These are phyloP conservation scores for Dolichotis patagonum DNA, from an alignment of 2,113 vertebrate genomes.

Conservation along the genomic window DNA sequence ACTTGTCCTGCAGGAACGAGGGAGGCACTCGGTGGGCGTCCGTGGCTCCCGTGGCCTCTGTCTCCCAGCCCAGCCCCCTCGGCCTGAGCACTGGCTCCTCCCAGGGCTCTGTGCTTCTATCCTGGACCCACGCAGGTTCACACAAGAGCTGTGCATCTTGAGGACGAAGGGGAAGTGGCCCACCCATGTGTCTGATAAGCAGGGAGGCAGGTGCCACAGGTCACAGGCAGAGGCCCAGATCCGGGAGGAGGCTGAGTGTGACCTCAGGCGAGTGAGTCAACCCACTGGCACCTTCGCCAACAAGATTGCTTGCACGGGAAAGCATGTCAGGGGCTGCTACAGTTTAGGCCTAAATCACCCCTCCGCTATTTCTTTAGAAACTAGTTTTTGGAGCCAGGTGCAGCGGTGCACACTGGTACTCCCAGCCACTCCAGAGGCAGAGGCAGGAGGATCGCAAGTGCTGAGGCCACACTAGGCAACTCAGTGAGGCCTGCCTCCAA, in stretches of 20 bases:
- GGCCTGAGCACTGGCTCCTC: not conserved
- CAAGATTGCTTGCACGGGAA: not conserved
- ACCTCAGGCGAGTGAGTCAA: not conserved
- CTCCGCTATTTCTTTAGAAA: not conserved
- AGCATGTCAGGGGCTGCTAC: not conserved
- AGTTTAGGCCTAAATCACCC: not conserved
- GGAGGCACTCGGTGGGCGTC: not conserved
- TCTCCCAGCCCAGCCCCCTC: not conserved
- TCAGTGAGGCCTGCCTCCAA: not conserved
- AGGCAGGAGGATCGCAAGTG: not conserved
- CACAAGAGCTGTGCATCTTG: not conserved
- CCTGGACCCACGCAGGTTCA: not conserved
- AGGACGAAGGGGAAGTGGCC: not conserved
- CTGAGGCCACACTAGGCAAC: not conserved
- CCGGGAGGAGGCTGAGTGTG: rapidly evolving
- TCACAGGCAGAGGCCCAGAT: rapidly evolving
- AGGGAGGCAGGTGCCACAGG: too few species aligned
- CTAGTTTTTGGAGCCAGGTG: not conserved
- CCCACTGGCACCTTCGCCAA: not conserved
- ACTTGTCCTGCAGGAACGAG: not conserved
- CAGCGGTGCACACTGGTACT: not conserved
- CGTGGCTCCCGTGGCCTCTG: not conserved
- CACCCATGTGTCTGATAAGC: not conserved
- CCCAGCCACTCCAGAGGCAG: not conserved
- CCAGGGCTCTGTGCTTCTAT: rapidly evolving